Evolutionary conservation across 2,888 invertebrate genomes (phyloP), one percentile per base, ranked within the genome.

Genomic region (Harpalus rufipes): DNA sequence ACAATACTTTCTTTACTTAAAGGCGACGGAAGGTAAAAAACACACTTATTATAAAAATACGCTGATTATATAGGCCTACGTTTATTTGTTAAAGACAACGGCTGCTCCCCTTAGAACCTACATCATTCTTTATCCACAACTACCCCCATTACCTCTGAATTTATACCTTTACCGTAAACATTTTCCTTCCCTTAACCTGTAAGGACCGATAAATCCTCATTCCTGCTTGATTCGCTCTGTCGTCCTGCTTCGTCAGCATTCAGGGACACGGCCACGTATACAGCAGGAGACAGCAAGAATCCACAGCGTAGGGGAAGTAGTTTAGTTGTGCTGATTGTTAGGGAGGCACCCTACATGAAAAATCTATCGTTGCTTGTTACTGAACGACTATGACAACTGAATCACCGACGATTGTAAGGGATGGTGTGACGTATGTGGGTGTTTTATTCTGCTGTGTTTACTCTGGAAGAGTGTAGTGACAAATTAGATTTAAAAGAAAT

Each of bases 311-410:
- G 59, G 44, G 12, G 59, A 12, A 59, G 16, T 59, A 56, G n/a
- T n/a, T 10, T 59, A 14, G 59, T 59, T 59, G 59, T 59, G 59
- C 59, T 59, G 59, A 59, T 59, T 59, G 59, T 16, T 59, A 14
- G 59, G 59, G 59, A 16, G 59, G 44, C 44, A 12, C 44, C 44
- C 44, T 51, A 51, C 44, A 51, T 12, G 56, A 56, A 56, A n/a
- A 16, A 14, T 14, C 59, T 59, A 16, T 59, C 59, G 59, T 14
- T 16, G 7, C 59, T 59, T 59, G 59, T 59, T 59, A 16, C 59
- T 59, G 59, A 59, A 51, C 44, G 44, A 51, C 44, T 51, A 32
- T 32, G 44, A 51, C 44, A 12, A 51, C 44, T 51, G 59, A 59
- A 59, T 59, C 59, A 59, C 59, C 59, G n/a, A 4, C 44, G 4